Evolutionary conservation across 2,888 invertebrate species (phyloP).

Genomic region (Hetaerina titia): DNA sequence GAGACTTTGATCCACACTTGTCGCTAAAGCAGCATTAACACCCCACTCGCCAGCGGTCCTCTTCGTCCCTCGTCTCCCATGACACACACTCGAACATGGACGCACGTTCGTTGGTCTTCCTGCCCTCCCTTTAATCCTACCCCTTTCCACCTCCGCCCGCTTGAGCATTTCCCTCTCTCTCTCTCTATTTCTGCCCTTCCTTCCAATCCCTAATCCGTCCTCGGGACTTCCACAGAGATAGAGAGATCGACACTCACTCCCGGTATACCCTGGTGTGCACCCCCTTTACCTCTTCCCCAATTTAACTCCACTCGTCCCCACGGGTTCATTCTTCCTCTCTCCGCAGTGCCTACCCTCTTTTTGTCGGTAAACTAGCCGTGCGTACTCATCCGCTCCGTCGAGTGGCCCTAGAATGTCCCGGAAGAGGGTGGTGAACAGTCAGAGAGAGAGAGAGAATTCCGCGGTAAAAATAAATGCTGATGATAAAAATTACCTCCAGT

Average conservation of each 20-base stretch:
- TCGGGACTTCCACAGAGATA: background rate
- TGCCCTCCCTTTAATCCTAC: background rate
- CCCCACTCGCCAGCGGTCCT: background rate
- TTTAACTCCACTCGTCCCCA: background rate
- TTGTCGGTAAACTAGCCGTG: background rate
- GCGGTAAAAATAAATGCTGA: too few species aligned
- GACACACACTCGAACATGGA: background rate
- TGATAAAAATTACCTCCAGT: too few species aligned
- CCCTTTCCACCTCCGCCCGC: background rate
- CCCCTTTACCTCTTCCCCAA: background rate
- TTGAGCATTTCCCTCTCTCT: background rate
- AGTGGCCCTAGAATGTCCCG: background rate
- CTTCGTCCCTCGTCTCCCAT: background rate
- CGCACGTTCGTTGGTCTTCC: background rate
- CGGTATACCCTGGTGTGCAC: background rate
- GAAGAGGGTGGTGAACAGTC: too few species aligned
- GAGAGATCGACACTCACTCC: background rate
- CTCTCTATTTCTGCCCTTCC: background rate
- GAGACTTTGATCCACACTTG: slow-evolving; percentile 30
- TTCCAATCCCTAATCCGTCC: background rate
- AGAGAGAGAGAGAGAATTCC: too few species aligned
- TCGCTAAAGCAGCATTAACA: slow-evolving; percentile 20
- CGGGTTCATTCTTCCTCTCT: background rate
- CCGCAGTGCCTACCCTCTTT: background rate
- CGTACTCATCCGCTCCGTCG: background rate